phyloP scores from a whole-genome alignment of 2,888 invertebrate species.

The Sabatieria punctata region DNA sequence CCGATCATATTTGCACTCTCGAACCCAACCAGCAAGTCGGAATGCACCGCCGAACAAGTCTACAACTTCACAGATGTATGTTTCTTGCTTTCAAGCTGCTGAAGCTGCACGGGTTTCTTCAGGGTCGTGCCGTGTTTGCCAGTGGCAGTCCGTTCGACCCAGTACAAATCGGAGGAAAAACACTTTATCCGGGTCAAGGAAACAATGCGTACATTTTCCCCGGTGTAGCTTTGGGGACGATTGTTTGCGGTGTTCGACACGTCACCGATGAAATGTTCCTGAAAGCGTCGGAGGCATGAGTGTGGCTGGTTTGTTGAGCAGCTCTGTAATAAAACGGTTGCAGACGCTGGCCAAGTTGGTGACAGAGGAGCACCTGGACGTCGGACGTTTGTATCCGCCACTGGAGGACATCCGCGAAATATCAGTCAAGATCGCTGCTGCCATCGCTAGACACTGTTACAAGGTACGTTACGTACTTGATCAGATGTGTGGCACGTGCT shows the following conservation, averaged over 20 bases:
- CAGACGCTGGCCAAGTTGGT: slow-evolving; percentile 64
- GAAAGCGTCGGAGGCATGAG: slow-evolving; percentile 63
- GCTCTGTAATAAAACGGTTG: slow-evolving; percentile 16
- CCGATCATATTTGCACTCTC: slow-evolving; percentile 95
- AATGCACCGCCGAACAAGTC: slow-evolving; percentile 97
- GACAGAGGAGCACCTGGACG: slow-evolving; percentile 55
- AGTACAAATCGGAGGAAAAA: slow-evolving; percentile 57
- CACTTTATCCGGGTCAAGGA: slow-evolving; percentile 79
- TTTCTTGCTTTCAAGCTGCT: neutral
- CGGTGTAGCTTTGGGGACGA: slow-evolving; percentile 76
- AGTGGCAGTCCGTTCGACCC: slow-evolving; percentile 90
- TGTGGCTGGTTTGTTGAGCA: neutral
- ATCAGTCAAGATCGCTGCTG: slow-evolving; percentile 66
- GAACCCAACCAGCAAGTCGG: slow-evolving; percentile 93
- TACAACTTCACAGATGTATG: slow-evolving; percentile 65
- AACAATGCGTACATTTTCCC: slow-evolving; percentile 97
- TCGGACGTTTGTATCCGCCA: slow-evolving; percentile 80
- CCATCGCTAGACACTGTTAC: slow-evolving; percentile 65
- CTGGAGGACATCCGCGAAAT: slow-evolving; percentile 61
- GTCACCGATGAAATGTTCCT: slow-evolving; percentile 85
- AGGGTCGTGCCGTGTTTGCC: slow-evolving; percentile 84
- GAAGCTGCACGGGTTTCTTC: too few relatives aligned
- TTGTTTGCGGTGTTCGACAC: slow-evolving; percentile 74
- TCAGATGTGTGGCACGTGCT: neutral
- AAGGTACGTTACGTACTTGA: slow-evolving; percentile 32